Evolutionary conservation across 2,113 vertebrate genomes (phyloP), one percentile per base, ranked within the genome.

Genomic region (Sceloporus undulatus): DNA sequence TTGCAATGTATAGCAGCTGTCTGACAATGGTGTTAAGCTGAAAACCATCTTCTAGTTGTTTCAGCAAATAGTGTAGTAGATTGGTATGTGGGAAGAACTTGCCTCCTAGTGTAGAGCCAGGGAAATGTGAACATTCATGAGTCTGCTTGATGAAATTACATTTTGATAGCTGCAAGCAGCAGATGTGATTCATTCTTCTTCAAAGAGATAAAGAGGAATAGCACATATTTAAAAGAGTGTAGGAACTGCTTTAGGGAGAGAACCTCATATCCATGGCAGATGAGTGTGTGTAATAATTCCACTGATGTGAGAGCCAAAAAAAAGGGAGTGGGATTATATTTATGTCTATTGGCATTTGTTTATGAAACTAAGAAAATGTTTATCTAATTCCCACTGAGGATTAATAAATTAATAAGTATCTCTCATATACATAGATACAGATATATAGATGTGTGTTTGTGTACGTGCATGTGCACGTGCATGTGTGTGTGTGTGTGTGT

Each of bases 91-190:
- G 94, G 88, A 95, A 93, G 80, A 94, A 96, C 90, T 62, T 92
- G 95, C 95, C 97, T 95, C 95, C 96, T 97, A 96, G 96, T 97
- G 96, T 94, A 91, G 91, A 89, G 52, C 74, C 81, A 65, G 16
- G 66, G 91, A 42, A 97, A 95, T 93, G 82, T 88, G 84, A 87
- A 14, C 56, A 90, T 93, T 91, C 13, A 27, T 84, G 87, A 91
- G 85, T 91, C 88, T 80, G 8, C 59, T 93, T 91, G 80, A 78
- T 92, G 90, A 25, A 95, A 87, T 94, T 81, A 79, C 82, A 87
- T 93, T 92, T 94, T 90, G 87, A 84, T 94, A 91, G 90, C 90
- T 95, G 85, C 89, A 89, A 94, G 88, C 89, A 89, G 85, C 91
- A 92, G 90, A 92, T 91, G 78, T 92, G 90, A 93, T 95, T 94